phyloP scores from a whole-genome alignment of 2,797 vertebrate species.

The Oreochromis mossambicus region DNA sequence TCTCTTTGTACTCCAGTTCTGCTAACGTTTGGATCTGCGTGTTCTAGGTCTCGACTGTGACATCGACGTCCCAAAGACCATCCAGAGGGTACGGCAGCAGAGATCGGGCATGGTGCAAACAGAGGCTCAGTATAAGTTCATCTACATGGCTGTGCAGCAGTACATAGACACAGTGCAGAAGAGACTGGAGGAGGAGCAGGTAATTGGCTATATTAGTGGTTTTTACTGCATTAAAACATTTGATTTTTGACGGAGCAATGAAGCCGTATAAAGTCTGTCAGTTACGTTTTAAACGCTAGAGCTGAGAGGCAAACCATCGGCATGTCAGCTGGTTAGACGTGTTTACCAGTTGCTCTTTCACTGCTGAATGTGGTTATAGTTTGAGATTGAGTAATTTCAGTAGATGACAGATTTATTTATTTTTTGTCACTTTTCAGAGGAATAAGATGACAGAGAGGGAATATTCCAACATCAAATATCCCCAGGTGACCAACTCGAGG shows the following conservation, averaged over 20 bases:
- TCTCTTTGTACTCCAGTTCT: background rate
- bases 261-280: background rate
- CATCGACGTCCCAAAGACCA: slow-evolving; percentile 85
- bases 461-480: slow-evolving; percentile 83
- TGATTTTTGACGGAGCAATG: background rate
- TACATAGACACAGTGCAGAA: slow-evolving; percentile 84
- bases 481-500: slow-evolving; percentile 77
- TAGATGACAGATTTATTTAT: background rate
- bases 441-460: slow-evolving; percentile 80
- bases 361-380: background rate
- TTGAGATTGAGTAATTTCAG: background rate
- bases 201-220: background rate
- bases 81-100: slow-evolving; percentile 85
- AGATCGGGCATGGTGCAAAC: slow-evolving; percentile 89
- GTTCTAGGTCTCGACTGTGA: slow-evolving; percentile 82
- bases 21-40: background rate
- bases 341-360: background rate
- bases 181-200: slow-evolving; percentile 84
- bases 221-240: background rate
- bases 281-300: background rate
- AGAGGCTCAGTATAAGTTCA: slow-evolving; percentile 88
- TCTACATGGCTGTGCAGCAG: slow-evolving; percentile 86
- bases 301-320: background rate
- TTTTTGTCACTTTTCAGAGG: slow-evolving; percentile 61
- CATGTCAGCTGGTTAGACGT: background rate